Base-by-base conservation (phyloP, 2,888 invertebrate species). In the Leptopilina syphax region DNA sequence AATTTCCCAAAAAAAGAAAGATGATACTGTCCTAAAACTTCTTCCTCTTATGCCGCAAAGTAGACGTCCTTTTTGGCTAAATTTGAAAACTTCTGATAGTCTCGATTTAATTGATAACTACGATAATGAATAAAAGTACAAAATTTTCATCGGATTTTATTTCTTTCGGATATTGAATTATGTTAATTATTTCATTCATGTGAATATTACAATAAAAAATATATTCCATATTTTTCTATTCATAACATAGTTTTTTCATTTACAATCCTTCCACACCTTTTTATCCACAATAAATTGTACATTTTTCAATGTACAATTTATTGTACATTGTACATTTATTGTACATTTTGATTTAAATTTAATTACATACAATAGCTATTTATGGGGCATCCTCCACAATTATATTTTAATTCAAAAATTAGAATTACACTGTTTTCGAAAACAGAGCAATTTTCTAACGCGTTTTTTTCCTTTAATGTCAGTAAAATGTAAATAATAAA, bases 151-250 rank as follows among this genome's bases (percentile, higher is more conserved):
- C 18, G 18, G 18, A 18, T 60, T 60, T 60, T 18, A 4, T 18
- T 60, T 18, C 60, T 60, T 60, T n/a, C n/a, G n/a, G n/a, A n/a
- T n/a, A n/a, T n/a, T n/a, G n/a, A 57, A 57, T 54, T 54, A 41
- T 41, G 41, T n/a, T n/a, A n/a, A n/a, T n/a, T n/a, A n/a, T n/a
- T n/a, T n/a, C n/a, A n/a, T n/a, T n/a, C n/a, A n/a, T n/a, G n/a
- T n/a, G n/a, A n/a, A n/a, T n/a, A n/a, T n/a, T n/a, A n/a, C n/a
- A n/a, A n/a, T n/a, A n/a, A n/a, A n/a, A n/a, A n/a, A 54, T 57
- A 57, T 57, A 57, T n/a, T 57, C 57, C n/a, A 57, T 4, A 57
- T 57, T 57, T 12, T 57, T 57, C 57, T 13, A 57, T n/a, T 57
- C 1, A 57, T 57, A 57, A 57, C 57, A 57, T n/a, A 13, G 13